Evolutionary conservation across 2,888 invertebrate species (phyloP), one percentile per base, ranked within the genome.

Genomic region (Chloroclysta siterata): DNA sequence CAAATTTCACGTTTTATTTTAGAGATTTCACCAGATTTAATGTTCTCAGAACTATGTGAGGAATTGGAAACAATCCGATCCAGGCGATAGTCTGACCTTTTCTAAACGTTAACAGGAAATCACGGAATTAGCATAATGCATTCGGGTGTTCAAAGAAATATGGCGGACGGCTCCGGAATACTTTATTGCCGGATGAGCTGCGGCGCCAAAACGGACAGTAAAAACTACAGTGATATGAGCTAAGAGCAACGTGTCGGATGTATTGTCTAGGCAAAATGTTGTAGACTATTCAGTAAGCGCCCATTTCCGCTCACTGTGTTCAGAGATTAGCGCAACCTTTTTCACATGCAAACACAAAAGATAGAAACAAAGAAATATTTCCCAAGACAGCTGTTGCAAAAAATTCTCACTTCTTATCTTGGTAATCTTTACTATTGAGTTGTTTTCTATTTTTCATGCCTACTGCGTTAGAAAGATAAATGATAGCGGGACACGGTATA

Each of bases 81-180:
- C 82, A 83, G 80, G 86, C 83, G 87, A 85, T 75, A 77, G 72
- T 63, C 65, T 60, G 71, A 69, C 72, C 68, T 72, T 68, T 66
- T 70, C 65, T 77, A 74, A 72, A 78, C 75, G 77, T 85, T 90
- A 83, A 82, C 86, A 89, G 89, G 85, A 90, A 89, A 87, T 80
- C 78, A 72, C 77, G 63, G 79, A 72, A 90, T 87, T 88, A 82
- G 79, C 89, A 90, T 91, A 88, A 88, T 86, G 86, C 86, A 88
- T 88, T 89, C 79, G 83, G 82, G 76, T 85, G 82, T 82, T 82
- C 78, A 79, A 84, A 80, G 74, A 84, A 82, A 88, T 85, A 85
- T 84, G 75, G 75, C 74, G 73, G 76, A 80, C 79, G 76, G 68
- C 75, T 77, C 76, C 76, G 78, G 78, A 82, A 87, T 84, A 83